These are phyloP conservation scores for Stegophylla sp. DNA, from an alignment of 2,888 invertebrate species.

Conservation along the genomic window DNA sequence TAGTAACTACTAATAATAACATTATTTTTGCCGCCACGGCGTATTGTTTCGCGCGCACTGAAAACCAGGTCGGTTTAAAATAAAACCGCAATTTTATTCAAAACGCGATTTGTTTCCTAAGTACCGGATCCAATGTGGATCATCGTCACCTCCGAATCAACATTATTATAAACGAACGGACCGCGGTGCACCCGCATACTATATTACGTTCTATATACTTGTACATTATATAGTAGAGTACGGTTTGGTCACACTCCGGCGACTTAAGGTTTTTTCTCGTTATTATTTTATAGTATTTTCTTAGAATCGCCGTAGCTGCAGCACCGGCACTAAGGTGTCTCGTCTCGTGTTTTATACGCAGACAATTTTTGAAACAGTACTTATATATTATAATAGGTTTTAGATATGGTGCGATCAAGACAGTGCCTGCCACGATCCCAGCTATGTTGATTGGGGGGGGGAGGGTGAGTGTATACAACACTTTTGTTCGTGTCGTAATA, in stretches of 20 bases:
- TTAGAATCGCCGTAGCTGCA: background rate
- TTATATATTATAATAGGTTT: too few relatives aligned
- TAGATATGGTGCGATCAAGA: too few relatives aligned
- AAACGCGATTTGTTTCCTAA: constrained; percentile 14
- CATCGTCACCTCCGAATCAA: constrained; percentile 12
- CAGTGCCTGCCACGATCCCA: too few relatives aligned
- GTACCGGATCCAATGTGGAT: constrained; percentile 15
- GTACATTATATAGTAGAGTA: too few relatives aligned
- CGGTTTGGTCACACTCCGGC: background rate
- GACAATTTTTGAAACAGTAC: too few relatives aligned
- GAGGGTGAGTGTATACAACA: too few relatives aligned
- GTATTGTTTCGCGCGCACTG: constrained; percentile 16
- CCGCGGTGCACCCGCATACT: background rate
- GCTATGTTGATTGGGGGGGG: too few relatives aligned
- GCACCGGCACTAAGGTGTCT: background rate
- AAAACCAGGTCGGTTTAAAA: constrained; percentile 17
- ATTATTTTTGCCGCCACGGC: background rate
- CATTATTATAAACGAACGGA: constrained; percentile 13
- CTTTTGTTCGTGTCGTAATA: too few relatives aligned
- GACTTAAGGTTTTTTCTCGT: background rate
- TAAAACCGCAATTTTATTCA: constrained; percentile 3
- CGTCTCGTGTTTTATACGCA: background rate
- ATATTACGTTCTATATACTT: background rate
- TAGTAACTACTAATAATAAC: background rate
- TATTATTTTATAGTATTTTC: background rate